Evolutionary conservation across 2,797 vertebrate species (phyloP).

Genomic region (Coracias cyanogaster): DNA sequence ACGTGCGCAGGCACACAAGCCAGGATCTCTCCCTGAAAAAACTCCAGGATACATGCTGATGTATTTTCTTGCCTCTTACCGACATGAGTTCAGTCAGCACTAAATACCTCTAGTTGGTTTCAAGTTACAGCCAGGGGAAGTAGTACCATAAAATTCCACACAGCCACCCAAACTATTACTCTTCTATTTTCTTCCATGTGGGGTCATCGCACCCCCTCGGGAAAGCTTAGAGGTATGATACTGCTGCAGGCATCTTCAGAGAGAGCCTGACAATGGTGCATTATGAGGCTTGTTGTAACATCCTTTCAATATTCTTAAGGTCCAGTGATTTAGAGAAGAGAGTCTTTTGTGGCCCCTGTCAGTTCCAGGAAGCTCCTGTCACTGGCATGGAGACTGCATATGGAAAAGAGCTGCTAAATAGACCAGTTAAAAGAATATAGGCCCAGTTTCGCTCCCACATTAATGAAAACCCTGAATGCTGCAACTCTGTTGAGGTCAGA

Average conservation of each 20-base stretch:
- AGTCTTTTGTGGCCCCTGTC: conserved; percentile 62
- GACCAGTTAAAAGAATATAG: conserved; percentile 58
- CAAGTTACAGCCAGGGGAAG: conserved; percentile 15
- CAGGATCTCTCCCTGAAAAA: background rate
- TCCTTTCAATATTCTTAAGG: conserved; percentile 66
- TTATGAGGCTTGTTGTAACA: conserved; percentile 65
- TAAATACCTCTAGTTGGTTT: conserved; percentile 22
- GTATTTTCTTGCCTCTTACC: background rate
- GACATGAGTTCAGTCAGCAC: background rate
- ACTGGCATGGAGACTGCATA: conserved; percentile 60
- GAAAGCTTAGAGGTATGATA: conserved; percentile 40
- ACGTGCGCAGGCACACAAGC: background rate
- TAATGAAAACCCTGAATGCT: conserved; percentile 46
- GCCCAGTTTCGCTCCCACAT: conserved; percentile 17
- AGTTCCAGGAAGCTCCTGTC: conserved; percentile 71
- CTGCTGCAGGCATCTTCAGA: conserved; percentile 60
- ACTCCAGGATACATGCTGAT: background rate
- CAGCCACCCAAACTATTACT: conserved; percentile 66
- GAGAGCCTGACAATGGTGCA: conserved; percentile 50
- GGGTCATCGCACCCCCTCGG: conserved; percentile 51
- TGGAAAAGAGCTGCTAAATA: conserved; percentile 64
- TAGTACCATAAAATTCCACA: conserved; percentile 24
- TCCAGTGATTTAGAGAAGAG: conserved; percentile 66
- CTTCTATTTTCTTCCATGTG: conserved; percentile 36
- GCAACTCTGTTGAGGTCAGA: conserved; percentile 42